A percentile compares a stretch with the other conserved stretches of the same genome.
These are phyloP conservation scores for Axea sp. DNA, from an alignment of 2,888 invertebrate genomes.

Conservation along the genomic window DNA sequence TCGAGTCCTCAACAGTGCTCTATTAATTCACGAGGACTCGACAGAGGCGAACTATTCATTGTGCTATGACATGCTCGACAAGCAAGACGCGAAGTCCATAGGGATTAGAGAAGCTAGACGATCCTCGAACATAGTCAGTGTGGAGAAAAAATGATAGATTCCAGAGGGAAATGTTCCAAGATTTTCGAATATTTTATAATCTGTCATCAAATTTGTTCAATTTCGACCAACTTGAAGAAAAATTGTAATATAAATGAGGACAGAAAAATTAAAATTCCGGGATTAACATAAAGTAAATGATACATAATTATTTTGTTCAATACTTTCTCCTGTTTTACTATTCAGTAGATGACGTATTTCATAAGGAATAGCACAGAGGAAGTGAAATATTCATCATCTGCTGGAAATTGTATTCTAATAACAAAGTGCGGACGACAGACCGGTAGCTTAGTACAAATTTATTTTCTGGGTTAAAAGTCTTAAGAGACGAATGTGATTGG, in stretches of 20 bases:
- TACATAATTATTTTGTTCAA: conserved; percentile 31
- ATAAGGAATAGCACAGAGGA: conserved; percentile 11
- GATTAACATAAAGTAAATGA: conserved; percentile 26
- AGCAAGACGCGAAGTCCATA: conserved; percentile 62
- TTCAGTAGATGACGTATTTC: conserved; percentile 21
- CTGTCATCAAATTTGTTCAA: conserved; percentile 12
- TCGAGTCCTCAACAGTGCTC: conserved; percentile 64
- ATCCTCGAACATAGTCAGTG: conserved; percentile 36
- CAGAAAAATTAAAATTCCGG: conserved; percentile 14
- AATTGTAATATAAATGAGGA: neutral
- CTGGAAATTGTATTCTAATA: conserved; percentile 57
- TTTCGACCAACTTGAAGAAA: neutral
- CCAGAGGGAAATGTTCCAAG: conserved; percentile 38
- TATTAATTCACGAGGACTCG: conserved; percentile 68
- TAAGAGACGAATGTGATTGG: conserved; percentile 57
- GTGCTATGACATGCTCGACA: conserved; percentile 65
- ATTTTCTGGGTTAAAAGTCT: conserved; percentile 57
- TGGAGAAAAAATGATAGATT: conserved; percentile 28
- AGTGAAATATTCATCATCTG: conserved; percentile 53
- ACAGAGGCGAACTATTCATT: conserved; percentile 65
- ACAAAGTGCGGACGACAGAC: conserved; percentile 40
- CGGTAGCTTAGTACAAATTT: conserved; percentile 54
- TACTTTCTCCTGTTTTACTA: conserved; percentile 13
- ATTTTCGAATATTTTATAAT: conserved; percentile 54
- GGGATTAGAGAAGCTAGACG: conserved; percentile 59